These are phyloP conservation scores for Leucosticte australis DNA, from an alignment of 2,113 vertebrate genomes.

Conservation along the genomic window DNA sequence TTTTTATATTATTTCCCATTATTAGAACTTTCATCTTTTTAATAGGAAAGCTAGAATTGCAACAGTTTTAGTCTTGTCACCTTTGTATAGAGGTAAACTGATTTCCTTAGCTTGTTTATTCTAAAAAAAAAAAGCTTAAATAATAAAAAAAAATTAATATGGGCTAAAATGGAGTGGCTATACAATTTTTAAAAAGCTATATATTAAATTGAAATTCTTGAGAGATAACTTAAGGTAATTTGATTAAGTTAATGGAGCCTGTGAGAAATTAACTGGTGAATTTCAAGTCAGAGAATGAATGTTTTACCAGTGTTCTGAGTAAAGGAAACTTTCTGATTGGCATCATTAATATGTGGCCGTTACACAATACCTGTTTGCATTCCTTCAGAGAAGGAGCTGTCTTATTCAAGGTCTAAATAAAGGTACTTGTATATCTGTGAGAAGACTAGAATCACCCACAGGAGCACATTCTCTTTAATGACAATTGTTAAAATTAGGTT, in stretches of 20 bases:
- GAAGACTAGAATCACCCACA: not conserved
- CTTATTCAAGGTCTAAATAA: not conserved
- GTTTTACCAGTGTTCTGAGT: not conserved
- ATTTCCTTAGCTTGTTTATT: not conserved
- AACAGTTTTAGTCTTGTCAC: not conserved
- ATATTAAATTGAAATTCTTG: conserved; percentile 1
- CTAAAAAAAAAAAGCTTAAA: conserved; percentile 2
- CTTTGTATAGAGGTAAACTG: not conserved
- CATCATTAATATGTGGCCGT: not conserved
- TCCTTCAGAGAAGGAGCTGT: not conserved
- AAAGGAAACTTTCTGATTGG: not conserved
- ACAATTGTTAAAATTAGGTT: not conserved
- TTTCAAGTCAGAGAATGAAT: not conserved
- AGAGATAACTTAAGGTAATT: not conserved
- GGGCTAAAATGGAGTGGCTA: not conserved
- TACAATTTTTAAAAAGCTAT: not conserved
- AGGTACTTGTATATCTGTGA: not conserved
- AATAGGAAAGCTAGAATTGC: not conserved
- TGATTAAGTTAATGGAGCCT: conserved; percentile 14
- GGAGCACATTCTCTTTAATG: not conserved
- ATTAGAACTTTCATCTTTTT: not conserved
- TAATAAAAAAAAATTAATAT: not conserved
- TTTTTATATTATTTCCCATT: not conserved
- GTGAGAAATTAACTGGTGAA: not conserved
- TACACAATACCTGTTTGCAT: not conserved